Evolutionary conservation across 2,888 invertebrate species (phyloP), one percentile per base, ranked within the genome.

Genomic region (Apodemia zela): DNA sequence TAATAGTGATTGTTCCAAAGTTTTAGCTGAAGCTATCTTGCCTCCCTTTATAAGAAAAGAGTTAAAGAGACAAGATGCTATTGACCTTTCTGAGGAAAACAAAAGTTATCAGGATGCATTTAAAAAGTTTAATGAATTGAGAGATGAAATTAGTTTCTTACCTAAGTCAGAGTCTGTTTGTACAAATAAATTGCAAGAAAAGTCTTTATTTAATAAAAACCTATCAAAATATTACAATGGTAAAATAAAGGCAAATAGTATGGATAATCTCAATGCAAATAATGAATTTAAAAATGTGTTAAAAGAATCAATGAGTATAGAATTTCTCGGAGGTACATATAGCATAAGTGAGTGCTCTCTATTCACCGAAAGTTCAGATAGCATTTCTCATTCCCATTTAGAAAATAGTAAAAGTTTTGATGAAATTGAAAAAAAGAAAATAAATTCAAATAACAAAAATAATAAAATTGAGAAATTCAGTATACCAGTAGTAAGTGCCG

Each of bases 211-310:
- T 62, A 80, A 77, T 62, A 80, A 75, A 73, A 82, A 78, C 71
- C 72, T 82, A 18, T 81, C 81, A 59, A 81, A 80, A 33, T 75
- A 84, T 61, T 88, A 78, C 65, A 85, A 88, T 59, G 89, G 89
- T n/a, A 91, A 86, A 79, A 84, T 84, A 38, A 92, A 92, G 69
- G 80, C 89, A 7, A 85, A 80, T 59, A 92, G 92, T 74, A 75
- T 82, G 75, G 92, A 92, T 66, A 84, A 89, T 73, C 71, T 92
- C 10, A 79, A 80, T 69, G 72, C 67, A 47, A 76, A 76, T 42
- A 72, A 74, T 11, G 79, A 79, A 68, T 88, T 81, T 65, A 76
- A 80, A 73, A 78, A 86, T 61, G 79, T 75, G 58, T 71, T 91
- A 54, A 82, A 81, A 70, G 90, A 91, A 71, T 80, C 91, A 69